Conservation (phyloP, 2,888 invertebrate species). For the Stenchaetothrips biformis region DNA sequence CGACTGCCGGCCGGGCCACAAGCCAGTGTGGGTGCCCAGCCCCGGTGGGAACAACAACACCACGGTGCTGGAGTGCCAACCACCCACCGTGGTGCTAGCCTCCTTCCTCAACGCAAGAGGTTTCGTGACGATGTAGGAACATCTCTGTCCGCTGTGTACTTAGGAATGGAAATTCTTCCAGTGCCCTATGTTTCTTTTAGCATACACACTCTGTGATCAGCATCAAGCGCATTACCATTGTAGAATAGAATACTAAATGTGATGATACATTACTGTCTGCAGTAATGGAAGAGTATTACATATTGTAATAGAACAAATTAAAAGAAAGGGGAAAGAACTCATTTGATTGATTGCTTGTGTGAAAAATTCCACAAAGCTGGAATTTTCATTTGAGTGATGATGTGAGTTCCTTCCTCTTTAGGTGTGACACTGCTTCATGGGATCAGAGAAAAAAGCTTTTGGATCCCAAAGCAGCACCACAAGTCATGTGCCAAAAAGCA, state of each 20-base stretch:
- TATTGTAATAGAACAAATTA: slow-evolving; percentile 1
- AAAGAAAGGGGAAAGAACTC: neutral
- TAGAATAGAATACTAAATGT: neutral
- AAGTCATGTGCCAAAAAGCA: neutral
- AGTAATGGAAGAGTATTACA: slow-evolving; percentile 14
- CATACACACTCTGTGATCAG: neutral
- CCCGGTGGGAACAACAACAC: slow-evolving; percentile 44
- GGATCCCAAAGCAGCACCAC: neutral
- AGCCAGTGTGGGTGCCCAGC: slow-evolving; percentile 41
- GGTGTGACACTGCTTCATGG: no score
- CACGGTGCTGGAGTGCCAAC: slow-evolving; percentile 50
- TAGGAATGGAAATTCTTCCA: neutral
- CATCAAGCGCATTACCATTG: neutral
- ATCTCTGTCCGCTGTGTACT: no score
- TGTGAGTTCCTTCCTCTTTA: no score
- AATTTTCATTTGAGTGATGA: neutral
- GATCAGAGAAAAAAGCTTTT: neutral
- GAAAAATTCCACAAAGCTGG: neutral
- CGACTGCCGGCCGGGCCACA: slow-evolving; percentile 66
- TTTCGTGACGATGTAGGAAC: neutral
- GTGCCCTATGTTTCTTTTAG: neutral
- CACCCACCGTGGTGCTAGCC: slow-evolving; percentile 59
- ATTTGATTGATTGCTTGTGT: neutral
- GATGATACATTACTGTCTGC: neutral
- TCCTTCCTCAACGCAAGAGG: slow-evolving; percentile 54